Evolutionary conservation across 1,140 invertebrate genomes (phyloP).

Genomic region (Lasioglossum albipes): DNA sequence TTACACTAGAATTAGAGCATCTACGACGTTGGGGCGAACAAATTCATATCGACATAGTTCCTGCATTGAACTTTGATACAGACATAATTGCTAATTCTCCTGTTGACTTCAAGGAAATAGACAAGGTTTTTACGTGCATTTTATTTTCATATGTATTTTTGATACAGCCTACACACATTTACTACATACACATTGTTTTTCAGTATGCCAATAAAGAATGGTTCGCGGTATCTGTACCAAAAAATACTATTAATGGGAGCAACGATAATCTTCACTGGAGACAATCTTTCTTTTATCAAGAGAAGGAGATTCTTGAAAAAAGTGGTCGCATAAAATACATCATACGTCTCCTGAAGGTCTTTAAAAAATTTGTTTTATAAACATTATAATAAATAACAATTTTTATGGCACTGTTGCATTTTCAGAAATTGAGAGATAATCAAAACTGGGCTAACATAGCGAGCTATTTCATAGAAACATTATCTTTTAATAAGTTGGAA

Average conservation of each 20-base stretch:
- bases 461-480: slow-evolving; percentile 71
- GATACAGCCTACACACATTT: not conserved
- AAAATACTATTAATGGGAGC: not conserved
- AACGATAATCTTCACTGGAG: slow-evolving; percentile 55
- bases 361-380: not conserved
- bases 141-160: not conserved
- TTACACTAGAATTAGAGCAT: slow-evolving; percentile 72
- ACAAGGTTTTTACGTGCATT: not conserved
- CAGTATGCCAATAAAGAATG: slow-evolving; percentile 39
- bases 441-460: slow-evolving; percentile 51
- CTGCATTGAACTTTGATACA: slow-evolving; percentile 75
- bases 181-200: slow-evolving; percentile 6
- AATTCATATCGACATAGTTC: slow-evolving; percentile 79
- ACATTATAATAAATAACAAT: not conserved
- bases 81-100: slow-evolving; percentile 6
- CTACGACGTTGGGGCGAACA: not conserved
- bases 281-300: slow-evolving; percentile 58
- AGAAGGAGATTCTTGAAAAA: slow-evolving; percentile 52
- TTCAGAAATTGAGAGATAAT: slow-evolving; percentile 65
- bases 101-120: not conserved
- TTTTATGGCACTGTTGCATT: not conserved
- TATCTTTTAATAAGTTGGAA: slow-evolving; percentile 53
- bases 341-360: slow-evolving; percentile 67
- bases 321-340: slow-evolving; percentile 53
- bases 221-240: slow-evolving; percentile 61